Conservation (phyloP, 2,113 vertebrate species). For the Pelecanus crispus region DNA sequence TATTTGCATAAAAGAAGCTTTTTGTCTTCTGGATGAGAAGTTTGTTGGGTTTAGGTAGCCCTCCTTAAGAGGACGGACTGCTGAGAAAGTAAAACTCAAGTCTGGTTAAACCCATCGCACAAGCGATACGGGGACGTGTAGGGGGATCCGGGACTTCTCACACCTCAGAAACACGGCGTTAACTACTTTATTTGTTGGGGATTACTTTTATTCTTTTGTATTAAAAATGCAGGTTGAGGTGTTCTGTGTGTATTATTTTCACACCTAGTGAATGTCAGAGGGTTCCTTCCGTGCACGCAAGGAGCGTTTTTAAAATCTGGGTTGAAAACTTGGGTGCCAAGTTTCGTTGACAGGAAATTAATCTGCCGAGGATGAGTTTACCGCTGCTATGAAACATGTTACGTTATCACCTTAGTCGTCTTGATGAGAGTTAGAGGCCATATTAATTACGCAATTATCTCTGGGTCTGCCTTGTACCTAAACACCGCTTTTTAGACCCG, state of each 20-base stretch:
- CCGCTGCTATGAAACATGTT: fast-evolving
- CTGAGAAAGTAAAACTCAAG: neutral
- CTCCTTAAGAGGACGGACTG: neutral
- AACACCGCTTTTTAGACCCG: neutral
- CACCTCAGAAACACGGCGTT: fast-evolving
- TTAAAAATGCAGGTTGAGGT: fast-evolving
- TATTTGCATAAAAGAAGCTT: neutral
- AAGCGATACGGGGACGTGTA: neutral
- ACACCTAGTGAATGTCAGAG: fast-evolving
- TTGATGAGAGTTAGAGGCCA: fast-evolving
- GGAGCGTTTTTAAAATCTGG: neutral
- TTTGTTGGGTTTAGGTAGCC: neutral
- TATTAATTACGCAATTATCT: neutral
- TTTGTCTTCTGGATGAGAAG: neutral
- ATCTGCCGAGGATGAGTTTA: neutral
- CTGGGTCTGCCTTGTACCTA: neutral
- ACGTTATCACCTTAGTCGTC: neutral
- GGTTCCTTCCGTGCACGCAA: neutral
- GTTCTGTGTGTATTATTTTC: fast-evolving
- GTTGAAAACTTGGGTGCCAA: neutral
- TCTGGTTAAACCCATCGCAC: neutral
- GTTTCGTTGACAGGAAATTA: neutral
- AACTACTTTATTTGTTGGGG: neutral
- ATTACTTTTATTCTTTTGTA: neutral
- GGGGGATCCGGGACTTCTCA: too few relatives aligned